These are phyloP conservation scores for Monopis laevigella DNA, from an alignment of 2,888 invertebrate species.

Conservation along the genomic window DNA sequence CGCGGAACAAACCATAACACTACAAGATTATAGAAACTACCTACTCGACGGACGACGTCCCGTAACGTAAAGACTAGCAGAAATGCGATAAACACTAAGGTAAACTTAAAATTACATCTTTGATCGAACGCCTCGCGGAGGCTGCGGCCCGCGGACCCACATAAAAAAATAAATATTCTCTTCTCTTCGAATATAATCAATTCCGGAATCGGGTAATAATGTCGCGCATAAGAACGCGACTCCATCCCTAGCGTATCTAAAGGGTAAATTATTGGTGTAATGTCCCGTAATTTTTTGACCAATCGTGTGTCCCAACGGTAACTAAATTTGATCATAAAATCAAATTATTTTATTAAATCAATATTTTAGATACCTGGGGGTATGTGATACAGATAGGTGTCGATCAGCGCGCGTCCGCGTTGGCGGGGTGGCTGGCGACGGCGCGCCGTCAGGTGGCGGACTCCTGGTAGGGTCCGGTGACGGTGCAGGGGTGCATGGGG, in stretches of 20 bases:
- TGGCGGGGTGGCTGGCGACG: neutral
- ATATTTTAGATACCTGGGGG: neutral
- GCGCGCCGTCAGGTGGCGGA: constrained; percentile 55
- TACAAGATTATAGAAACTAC: constrained; percentile 55
- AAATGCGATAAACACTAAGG: constrained; percentile 64
- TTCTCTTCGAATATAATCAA: constrained; percentile 34
- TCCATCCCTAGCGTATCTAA: neutral
- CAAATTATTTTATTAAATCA: no score
- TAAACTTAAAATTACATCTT: constrained; percentile 64
- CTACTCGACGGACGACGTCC: constrained; percentile 45
- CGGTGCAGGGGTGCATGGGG: constrained; percentile 88
- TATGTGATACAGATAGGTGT: neutral
- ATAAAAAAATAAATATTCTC: no score
- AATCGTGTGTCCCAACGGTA: no score
- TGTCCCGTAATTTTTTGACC: no score
- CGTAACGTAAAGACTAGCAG: constrained; percentile 65
- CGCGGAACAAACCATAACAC: constrained; percentile 12
- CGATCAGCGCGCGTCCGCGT: neutral
- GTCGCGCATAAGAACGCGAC: neutral
- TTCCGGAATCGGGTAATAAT: constrained; percentile 30
- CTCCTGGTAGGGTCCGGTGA: constrained; percentile 86
- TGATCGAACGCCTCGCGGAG: constrained; percentile 62
- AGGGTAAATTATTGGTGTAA: no score
- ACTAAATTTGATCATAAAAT: no score
- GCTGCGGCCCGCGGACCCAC: no score